phyloP scores from a whole-genome alignment of 2,888 invertebrate species.

The Eupeodes latifasciatus region DNA sequence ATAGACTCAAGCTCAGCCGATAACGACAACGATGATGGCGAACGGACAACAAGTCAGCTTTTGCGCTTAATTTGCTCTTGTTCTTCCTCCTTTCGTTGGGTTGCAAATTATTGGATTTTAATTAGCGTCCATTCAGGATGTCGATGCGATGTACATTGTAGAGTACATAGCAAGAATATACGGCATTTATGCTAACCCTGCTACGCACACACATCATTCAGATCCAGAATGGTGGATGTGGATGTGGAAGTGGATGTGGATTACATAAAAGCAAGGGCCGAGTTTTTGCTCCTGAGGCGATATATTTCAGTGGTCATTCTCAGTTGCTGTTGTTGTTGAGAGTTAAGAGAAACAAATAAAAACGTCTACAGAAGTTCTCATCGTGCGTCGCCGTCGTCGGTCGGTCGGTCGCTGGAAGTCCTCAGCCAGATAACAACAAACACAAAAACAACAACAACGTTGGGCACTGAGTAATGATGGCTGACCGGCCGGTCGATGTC shows the following conservation, averaged over 20 bases:
- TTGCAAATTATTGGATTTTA: constrained; percentile 76
- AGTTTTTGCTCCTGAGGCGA: constrained; percentile 57
- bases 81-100: constrained; percentile 59
- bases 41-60: constrained; percentile 46
- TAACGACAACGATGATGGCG: constrained; percentile 2
- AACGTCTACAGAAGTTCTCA: constrained; percentile 56
- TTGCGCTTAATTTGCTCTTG: constrained; percentile 71
- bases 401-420: background rate
- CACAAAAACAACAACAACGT: background rate
- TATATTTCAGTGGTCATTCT: constrained; percentile 43
- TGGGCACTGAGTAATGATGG: background rate
- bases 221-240: constrained; percentile 3
- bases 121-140: constrained; percentile 74
- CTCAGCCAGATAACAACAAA: background rate
- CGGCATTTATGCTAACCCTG: no score
- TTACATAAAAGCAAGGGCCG: constrained; percentile 53
- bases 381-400: background rate
- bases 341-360: constrained; percentile 54
- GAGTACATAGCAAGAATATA: no score
- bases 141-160: background rate
- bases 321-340: constrained; percentile 31
- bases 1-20: background rate
- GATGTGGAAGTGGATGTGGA: constrained; percentile 24
- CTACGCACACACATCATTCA: constrained; percentile 62
- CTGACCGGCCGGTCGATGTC: background rate